These are phyloP conservation scores for Myotis findleyi DNA, from an alignment of 2,797 vertebrate species.

Conservation along the genomic window DNA sequence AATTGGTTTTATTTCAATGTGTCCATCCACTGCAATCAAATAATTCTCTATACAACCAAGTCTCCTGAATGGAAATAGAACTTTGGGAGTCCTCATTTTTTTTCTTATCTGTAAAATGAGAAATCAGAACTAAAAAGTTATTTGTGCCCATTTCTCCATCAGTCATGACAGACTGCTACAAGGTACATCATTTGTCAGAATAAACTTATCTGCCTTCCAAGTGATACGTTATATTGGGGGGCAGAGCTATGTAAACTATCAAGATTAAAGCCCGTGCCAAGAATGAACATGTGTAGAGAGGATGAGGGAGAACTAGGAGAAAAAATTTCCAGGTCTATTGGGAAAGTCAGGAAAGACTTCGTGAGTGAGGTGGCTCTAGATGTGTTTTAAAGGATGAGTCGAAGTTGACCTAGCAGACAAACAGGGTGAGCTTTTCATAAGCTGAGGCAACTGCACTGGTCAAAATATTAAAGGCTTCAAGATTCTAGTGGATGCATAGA, in stretches of 20 bases:
- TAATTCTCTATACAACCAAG: not conserved
- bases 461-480: not conserved
- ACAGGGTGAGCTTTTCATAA: not conserved
- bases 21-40: not conserved
- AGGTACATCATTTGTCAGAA: not conserved
- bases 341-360: not conserved
- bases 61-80: not conserved
- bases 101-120: slow-evolving; percentile 35
- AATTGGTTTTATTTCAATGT: not conserved
- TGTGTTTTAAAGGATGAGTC: not conserved
- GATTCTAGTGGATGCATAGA: not conserved
- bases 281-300: not conserved
- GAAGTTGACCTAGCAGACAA: not conserved
- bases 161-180: not conserved
- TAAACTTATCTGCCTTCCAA: not conserved
- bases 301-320: not conserved
- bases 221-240: not conserved
- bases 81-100: not conserved
- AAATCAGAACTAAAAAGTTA: slow-evolving; percentile 43
- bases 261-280: not conserved
- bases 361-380: not conserved
- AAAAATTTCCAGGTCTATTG: not conserved
- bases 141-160: not conserved
- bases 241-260: not conserved
- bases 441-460: not conserved